Conservation (phyloP, 2,888 invertebrate species). For the Notodonta dromedarius region DNA sequence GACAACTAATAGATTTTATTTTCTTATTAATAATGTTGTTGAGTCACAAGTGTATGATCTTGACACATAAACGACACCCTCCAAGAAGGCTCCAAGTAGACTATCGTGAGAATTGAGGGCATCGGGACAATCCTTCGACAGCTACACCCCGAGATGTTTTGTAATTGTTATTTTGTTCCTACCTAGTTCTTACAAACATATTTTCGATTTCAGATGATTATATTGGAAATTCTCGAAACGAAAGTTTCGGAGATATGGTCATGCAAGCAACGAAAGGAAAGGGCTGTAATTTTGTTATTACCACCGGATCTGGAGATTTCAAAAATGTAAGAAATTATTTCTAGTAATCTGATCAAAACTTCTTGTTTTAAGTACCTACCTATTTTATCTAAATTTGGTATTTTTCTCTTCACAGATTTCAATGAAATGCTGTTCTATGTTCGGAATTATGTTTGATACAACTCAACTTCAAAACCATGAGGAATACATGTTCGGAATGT, state of each 20-base stretch:
- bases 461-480: slow-evolving; percentile 43
- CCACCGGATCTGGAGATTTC: slow-evolving; percentile 46
- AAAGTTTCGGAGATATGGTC: slow-evolving; percentile 56
- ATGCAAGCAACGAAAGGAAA: slow-evolving; percentile 44
- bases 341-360: neutral
- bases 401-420: slow-evolving; percentile 35
- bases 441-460: slow-evolving; percentile 48
- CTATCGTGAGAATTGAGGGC: no score
- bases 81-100: no score
- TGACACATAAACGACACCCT: no score
- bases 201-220: slow-evolving; percentile 46
- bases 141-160: neutral
- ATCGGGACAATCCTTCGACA: neutral
- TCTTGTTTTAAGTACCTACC: neutral
- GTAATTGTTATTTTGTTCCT: neutral
- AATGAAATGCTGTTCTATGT: slow-evolving; percentile 33
- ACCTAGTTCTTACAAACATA: neutral
- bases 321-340: slow-evolving; percentile 54
- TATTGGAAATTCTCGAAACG: slow-evolving; percentile 62
- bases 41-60: no score
- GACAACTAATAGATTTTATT: no score
- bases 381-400: no score
- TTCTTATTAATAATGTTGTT: no score
- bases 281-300: slow-evolving; percentile 57
- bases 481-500: slow-evolving; percentile 48